Percentiles rank a stretch among this genome's conserved stretches.
These are phyloP conservation scores for Hippasteria phrygiana DNA, from an alignment of 53 echinoderm and acorn worm species.

Conservation along the genomic window DNA sequence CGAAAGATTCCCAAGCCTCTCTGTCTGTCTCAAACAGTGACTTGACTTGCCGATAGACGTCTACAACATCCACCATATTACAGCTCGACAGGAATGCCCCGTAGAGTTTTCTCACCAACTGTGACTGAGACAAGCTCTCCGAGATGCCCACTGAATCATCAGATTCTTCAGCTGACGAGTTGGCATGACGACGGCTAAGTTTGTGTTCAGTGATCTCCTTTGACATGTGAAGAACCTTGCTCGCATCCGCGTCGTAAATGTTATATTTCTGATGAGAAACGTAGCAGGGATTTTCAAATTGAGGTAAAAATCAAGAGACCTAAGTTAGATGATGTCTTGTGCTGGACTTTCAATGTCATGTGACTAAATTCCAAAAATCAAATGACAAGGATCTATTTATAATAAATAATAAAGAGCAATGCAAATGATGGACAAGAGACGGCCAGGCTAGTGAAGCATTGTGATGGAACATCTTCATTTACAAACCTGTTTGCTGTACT, in stretches of 20 bases:
- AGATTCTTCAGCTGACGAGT: not conserved
- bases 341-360: no score
- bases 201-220: slow-evolving; percentile 52
- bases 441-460: no score
- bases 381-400: no score
- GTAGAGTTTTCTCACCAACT: slow-evolving; percentile 58
- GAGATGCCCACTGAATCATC: not conserved
- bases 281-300: not conserved
- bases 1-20: not conserved
- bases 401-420: no score
- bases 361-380: no score
- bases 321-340: no score
- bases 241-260: slow-evolving; percentile 76
- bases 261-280: slow-evolving; percentile 68
- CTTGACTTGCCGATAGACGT: slow-evolving; percentile 64
- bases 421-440: no score
- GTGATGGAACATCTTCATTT: not conserved
- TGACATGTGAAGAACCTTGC: slow-evolving; percentile 71
- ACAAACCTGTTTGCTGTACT: slow-evolving; percentile 81
- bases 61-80: slow-evolving; percentile 77
- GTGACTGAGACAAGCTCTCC: not conserved
- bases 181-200: slow-evolving; percentile 18
- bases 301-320: no score
- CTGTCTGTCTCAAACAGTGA: slow-evolving; percentile 15
- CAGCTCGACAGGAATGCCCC: slow-evolving; percentile 77